Conservation (phyloP, 2,888 invertebrate genomes). For the Macaria notata region DNA sequence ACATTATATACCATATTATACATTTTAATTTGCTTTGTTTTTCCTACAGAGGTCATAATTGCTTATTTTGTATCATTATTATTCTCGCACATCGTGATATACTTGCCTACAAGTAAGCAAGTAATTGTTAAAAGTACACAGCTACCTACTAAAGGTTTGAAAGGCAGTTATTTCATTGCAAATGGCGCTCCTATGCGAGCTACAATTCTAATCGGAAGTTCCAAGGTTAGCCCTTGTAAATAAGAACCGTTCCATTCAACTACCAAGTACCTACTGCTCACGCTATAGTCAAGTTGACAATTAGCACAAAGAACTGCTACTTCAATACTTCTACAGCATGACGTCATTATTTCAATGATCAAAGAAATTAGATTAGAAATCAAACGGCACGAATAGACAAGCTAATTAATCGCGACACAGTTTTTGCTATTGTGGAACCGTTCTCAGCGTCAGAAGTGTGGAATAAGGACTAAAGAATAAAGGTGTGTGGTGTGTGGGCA, state of each 20-base stretch:
- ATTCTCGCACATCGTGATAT: too few relatives aligned
- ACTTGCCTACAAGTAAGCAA: too few relatives aligned
- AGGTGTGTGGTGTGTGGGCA: conserved; percentile 52
- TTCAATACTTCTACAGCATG: conserved; percentile 37
- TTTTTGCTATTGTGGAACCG: conserved; percentile 44
- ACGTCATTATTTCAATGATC: conserved; percentile 36
- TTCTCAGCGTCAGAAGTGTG: conserved; percentile 42
- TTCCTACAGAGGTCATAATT: too few relatives aligned
- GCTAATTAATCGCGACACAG: conserved; percentile 38
- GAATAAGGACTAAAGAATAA: conserved; percentile 35
- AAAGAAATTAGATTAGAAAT: conserved; percentile 31
- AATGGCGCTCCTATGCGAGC: conserved; percentile 54
- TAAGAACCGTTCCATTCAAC: conserved; percentile 56
- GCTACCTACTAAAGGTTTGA: conserved; percentile 4
- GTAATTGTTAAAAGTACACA: too few relatives aligned
- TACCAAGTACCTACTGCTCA: conserved; percentile 43
- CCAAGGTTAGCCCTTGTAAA: conserved; percentile 69
- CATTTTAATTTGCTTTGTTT: too few relatives aligned
- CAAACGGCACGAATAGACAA: conserved; percentile 32
- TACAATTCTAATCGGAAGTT: conserved; percentile 53
- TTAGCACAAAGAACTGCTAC: conserved; percentile 45
- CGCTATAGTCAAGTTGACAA: conserved; percentile 48
- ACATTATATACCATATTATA: too few relatives aligned
- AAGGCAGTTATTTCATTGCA: conserved; percentile 32
- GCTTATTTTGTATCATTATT: too few relatives aligned